Conservation (phyloP, 2,797 vertebrate genomes). For the Phylloscopus collybita region DNA sequence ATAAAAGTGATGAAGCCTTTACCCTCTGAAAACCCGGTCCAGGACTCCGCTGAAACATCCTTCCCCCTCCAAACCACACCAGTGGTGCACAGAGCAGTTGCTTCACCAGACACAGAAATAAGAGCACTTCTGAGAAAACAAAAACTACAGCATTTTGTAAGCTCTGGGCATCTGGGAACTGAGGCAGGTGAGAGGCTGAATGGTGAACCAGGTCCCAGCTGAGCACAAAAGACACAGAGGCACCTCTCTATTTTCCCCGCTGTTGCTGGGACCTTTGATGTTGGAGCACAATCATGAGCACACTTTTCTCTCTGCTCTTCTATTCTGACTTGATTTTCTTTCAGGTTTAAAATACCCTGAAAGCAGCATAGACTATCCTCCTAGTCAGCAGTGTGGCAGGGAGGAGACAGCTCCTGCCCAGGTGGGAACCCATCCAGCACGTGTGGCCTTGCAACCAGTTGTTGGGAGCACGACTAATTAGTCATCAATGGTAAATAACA, state of each 20-base stretch:
- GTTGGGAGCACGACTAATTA: neutral
- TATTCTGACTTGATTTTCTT: neutral
- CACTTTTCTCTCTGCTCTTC: neutral
- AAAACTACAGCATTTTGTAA: neutral
- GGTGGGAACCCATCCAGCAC: neutral
- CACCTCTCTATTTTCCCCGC: neutral
- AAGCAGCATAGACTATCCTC: neutral
- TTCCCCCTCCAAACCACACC: neutral
- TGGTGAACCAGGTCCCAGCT: neutral
- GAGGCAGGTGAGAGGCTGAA: neutral
- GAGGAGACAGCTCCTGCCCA: neutral
- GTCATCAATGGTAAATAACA: neutral
- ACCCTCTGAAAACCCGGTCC: neutral
- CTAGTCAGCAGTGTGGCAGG: neutral
- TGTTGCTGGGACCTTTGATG: neutral
- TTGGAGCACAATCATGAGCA: neutral
- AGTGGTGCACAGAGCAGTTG: neutral
- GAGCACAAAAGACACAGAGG: neutral
- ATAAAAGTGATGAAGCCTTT: neutral
- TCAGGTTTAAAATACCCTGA: neutral
- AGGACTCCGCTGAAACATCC: accelerated
- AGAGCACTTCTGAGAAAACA: neutral
- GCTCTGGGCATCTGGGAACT: neutral
- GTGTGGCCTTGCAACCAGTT: neutral
- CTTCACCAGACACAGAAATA: neutral